Evolutionary conservation across 2,888 invertebrate species (phyloP), one percentile per base, ranked within the genome.

Genomic region (Drosophila lutescens): DNA sequence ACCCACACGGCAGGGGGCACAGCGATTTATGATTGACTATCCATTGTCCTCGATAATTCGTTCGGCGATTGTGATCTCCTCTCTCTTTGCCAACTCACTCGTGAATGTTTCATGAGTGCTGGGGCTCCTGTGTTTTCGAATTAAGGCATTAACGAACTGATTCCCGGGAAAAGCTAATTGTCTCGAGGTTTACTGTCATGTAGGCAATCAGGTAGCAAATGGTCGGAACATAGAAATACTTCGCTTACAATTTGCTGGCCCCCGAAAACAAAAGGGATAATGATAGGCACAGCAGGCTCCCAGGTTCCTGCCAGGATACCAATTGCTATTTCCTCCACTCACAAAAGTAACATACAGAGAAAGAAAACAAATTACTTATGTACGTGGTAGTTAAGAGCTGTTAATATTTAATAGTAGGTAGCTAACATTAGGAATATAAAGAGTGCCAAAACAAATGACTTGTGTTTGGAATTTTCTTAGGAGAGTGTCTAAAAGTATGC

Each of bases 21-120:
- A 8, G 46, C 57, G 68, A 60, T 78, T 84, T 79, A 74, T 74
- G 79, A 81, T 85, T 88, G 75, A 66, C 66, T 68, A 71, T 78
- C 72, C 61, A 77, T 87, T 81, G 72, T 68, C 61, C 60, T 74
- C 55, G 74, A 76, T 69, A 88, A 83, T 80, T 66, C 63, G 67
- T 67, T 76, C 30, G 69, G 73, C 79, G 56, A 79, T 72, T 69
- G 66, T 26, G 65, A 66, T 69, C 70, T 40, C 56, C 23, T 7
- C 13, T 67, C 23, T 7, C 13, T 67, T 67, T 63, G 66, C 67
- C 66, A 44, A 36, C 43, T 53, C 44, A 40, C 40, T 26, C 23
- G 23, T 66, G 38, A 66, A 66, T 66, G 46, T 47, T 55, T 43
- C 34, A 72, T 47, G 53, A 41, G 51, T 15, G 26, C 26, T 23